These are phyloP conservation scores for Choristoneura fumiferana DNA, from an alignment of 1,140 invertebrate species.

Conservation along the genomic window DNA sequence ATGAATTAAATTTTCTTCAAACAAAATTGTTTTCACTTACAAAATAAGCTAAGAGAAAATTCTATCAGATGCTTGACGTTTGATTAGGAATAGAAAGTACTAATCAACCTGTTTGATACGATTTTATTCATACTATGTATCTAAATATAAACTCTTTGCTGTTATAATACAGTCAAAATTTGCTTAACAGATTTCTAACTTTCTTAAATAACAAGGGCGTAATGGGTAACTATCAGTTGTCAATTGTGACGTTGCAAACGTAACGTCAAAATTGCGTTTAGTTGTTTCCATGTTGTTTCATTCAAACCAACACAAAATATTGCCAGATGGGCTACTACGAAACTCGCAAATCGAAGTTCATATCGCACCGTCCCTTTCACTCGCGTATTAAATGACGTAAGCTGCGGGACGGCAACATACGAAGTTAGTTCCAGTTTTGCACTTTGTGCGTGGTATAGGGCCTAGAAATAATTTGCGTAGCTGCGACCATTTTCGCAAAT, in stretches of 20 bases:
- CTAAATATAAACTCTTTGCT: not conserved
- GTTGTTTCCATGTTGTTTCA: not conserved
- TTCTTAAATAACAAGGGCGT: not conserved
- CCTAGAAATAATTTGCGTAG: no score
- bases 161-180: not conserved
- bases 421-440: not conserved
- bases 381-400: no score
- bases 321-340: no score
- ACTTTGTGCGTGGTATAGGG: not conserved
- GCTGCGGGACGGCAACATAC: no score
- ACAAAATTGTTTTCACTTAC: constrained; percentile 1
- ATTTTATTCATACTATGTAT: not conserved
- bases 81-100: not conserved
- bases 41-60: constrained; percentile 6
- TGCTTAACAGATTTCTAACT: no score
- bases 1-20: constrained; percentile 2
- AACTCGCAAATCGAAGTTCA: no score
- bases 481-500: no score
- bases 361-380: no score
- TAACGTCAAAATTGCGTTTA: constrained; percentile 9
- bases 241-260: not conserved
- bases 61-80: constrained; percentile 10
- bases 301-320: no score
- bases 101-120: not conserved
- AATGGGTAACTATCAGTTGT: not conserved